These are phyloP conservation scores for Aselliscus stoliczkanus DNA, from an alignment of 2,797 vertebrate genomes.

Conservation along the genomic window DNA sequence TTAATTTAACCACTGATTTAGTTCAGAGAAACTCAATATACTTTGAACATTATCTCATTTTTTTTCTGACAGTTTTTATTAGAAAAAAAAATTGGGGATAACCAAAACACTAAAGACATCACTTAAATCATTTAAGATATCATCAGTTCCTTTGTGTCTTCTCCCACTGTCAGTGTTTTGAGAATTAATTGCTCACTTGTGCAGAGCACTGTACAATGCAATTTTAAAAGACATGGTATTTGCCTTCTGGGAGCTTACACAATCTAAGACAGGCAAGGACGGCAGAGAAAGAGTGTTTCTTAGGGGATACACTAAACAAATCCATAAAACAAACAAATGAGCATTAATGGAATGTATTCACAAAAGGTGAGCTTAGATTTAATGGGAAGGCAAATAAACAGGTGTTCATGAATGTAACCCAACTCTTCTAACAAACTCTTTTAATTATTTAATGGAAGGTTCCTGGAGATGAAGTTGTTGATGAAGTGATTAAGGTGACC, in stretches of 20 bases:
- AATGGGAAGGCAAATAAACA: slow-evolving; percentile 29
- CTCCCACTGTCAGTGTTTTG: slow-evolving; percentile 41
- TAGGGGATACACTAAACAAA: slow-evolving; percentile 3
- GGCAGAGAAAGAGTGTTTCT: slow-evolving; percentile 23
- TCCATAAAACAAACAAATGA: slow-evolving; percentile 41
- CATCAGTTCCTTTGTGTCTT: slow-evolving; percentile 48
- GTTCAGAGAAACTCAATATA: slow-evolving; percentile 60
- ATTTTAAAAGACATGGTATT: slow-evolving; percentile 59
- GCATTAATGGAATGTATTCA: neutral
- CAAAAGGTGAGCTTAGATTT: slow-evolving; percentile 11
- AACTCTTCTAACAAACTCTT: slow-evolving; percentile 10
- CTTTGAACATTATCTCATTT: slow-evolving; percentile 56
- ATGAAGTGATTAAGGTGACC: slow-evolving; percentile 28
- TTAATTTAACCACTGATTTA: slow-evolving; percentile 60
- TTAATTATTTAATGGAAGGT: slow-evolving; percentile 1
- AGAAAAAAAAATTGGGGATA: slow-evolving; percentile 14
- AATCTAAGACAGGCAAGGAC: slow-evolving; percentile 27
- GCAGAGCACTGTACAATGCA: slow-evolving; percentile 42
- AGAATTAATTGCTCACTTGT: slow-evolving; percentile 69
- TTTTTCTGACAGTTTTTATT: slow-evolving; percentile 58
- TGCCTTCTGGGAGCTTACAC: slow-evolving; percentile 58
- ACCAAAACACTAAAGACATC: slow-evolving; percentile 60
- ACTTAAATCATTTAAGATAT: slow-evolving; percentile 66
- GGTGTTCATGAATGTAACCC: neutral
- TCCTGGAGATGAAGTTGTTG: slow-evolving; percentile 11